Conservation (phyloP, 1,140 invertebrate genomes). For the Bombyx mori region DNA sequence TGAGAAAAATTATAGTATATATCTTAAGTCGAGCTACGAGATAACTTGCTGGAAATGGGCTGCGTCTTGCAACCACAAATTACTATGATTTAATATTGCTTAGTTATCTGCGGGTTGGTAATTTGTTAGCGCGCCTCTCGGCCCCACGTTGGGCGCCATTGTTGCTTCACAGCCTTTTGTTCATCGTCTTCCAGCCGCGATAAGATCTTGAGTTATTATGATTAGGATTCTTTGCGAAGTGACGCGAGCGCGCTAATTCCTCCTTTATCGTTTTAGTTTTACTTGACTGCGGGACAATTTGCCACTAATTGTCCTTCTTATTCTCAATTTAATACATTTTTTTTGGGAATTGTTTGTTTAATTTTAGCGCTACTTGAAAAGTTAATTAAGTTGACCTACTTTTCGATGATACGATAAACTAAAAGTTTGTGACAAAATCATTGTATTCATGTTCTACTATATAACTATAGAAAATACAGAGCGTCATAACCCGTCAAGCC, state of each 20-base stretch:
- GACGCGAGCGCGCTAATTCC: constrained; percentile 59
- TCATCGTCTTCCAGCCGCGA: constrained; percentile 56
- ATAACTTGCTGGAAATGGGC: constrained; percentile 48
- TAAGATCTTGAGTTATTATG: constrained; percentile 69
- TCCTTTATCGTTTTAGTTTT: constrained; percentile 57
- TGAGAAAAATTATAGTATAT: constrained; percentile 39
- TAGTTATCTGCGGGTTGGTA: constrained; percentile 67
- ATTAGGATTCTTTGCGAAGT: constrained; percentile 68
- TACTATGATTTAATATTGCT: constrained; percentile 71
- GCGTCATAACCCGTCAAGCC: no score
- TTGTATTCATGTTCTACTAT: background rate
- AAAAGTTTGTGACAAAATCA: background rate
- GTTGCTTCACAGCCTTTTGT: constrained; percentile 63
- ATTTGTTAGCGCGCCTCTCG: constrained; percentile 63
- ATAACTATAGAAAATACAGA: no score
- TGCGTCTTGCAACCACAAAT: constrained; percentile 60
- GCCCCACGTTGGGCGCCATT: constrained; percentile 54
- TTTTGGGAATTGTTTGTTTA: no score
- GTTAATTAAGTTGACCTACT: background rate
- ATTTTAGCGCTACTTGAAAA: background rate
- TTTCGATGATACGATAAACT: background rate
- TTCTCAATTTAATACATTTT: no score
- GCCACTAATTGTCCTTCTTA: constrained; percentile 3
- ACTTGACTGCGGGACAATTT: constrained; percentile 19
- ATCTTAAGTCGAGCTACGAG: constrained; percentile 41